Conservation (phyloP, 2,797 vertebrate genomes). For the Rhinella marina region DNA sequence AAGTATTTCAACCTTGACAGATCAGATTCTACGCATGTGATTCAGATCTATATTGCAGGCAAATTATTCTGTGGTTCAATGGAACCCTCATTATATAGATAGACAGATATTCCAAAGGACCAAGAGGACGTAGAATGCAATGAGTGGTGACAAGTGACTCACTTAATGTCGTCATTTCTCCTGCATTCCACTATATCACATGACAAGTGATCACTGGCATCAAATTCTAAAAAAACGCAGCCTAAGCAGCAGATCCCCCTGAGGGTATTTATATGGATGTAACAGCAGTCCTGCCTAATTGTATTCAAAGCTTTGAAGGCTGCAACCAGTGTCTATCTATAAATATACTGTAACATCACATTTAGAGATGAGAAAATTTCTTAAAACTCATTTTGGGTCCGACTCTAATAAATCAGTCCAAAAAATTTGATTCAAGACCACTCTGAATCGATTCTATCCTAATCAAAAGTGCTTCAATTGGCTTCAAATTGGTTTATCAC, state of each 20-base stretch:
- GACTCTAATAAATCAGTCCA: no score
- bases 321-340: not conserved
- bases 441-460: no score
- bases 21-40: not conserved
- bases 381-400: no score
- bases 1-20: not conserved
- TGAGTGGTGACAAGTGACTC: conserved; percentile 8
- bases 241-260: not conserved
- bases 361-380: no score
- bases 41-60: not conserved
- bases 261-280: not conserved
- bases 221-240: not conserved
- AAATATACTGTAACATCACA: not conserved
- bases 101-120: not conserved
- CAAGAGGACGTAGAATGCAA: not conserved
- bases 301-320: not conserved
- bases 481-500: no score
- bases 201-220: conserved; percentile 7
- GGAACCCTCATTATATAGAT: not conserved
- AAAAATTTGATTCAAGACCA: no score
- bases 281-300: not conserved
- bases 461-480: no score
- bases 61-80: not conserved
- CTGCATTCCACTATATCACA: not conserved
- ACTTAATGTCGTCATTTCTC: conserved; percentile 11